These are phyloP conservation scores for Taenaris catops DNA, from an alignment of 2,888 invertebrate genomes.

Conservation along the genomic window DNA sequence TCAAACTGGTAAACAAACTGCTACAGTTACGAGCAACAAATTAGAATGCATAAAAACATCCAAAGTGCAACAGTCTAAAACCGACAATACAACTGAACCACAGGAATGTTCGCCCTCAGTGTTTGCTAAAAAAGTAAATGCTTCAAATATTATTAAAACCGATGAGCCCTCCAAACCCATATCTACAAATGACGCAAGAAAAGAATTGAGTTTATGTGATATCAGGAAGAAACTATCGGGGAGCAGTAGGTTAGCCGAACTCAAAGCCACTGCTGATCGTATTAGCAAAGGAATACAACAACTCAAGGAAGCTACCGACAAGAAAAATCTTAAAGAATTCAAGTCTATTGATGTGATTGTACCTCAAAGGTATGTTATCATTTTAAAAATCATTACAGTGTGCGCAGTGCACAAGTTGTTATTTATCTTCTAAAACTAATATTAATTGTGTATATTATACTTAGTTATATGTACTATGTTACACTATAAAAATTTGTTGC, in stretches of 20 bases:
- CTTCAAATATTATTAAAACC: constrained; percentile 39
- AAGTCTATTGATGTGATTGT: constrained; percentile 88
- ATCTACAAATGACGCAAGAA: constrained; percentile 64
- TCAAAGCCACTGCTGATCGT: constrained; percentile 83
- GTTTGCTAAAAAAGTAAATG: constrained; percentile 53
- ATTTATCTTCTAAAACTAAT: too few species aligned
- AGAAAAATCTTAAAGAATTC: constrained; percentile 82
- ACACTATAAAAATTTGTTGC: too few species aligned
- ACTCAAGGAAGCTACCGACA: constrained; percentile 70
- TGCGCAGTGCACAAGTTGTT: too few species aligned
- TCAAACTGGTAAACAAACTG: constrained; percentile 17
- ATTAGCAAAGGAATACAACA: constrained; percentile 83
- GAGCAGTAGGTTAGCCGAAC: constrained; percentile 84
- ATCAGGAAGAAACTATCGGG: constrained; percentile 83
- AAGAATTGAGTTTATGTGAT: constrained; percentile 84
- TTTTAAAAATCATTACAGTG: neutral
- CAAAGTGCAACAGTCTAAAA: constrained; percentile 6
- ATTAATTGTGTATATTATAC: too few species aligned
- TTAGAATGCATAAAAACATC: constrained; percentile 10
- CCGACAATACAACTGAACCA: constrained; percentile 8
- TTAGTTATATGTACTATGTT: too few species aligned
- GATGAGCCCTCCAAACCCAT: constrained; percentile 42
- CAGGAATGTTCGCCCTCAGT: constrained; percentile 26
- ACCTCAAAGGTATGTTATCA: constrained; percentile 81
- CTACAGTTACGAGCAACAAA: constrained; percentile 12